A percentile compares a stretch with the other conserved stretches of the same genome.
phyloP scores from a whole-genome alignment of 2,888 invertebrate species.

The Trichopria drosophilae region DNA sequence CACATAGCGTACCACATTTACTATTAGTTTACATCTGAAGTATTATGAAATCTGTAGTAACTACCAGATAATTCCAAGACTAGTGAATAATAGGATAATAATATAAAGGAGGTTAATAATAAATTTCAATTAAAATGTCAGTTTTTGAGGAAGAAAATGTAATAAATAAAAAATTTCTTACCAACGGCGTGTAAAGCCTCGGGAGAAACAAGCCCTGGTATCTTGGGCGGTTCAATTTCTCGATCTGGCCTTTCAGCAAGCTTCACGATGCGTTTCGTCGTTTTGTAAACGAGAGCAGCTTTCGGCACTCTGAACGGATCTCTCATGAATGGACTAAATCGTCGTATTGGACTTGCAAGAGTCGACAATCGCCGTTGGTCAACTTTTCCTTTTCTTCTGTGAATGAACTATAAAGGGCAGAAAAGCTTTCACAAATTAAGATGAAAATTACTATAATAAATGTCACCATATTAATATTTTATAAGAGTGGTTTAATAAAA shows the following conservation, averaged over 20 bases:
- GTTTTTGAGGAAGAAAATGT: neutral
- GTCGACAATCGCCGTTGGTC: conserved; percentile 32
- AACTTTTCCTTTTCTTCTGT: neutral
- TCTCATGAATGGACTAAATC: conserved; percentile 16
- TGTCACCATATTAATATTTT: too few relatives aligned
- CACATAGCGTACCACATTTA: too few relatives aligned
- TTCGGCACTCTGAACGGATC: conserved; percentile 40
- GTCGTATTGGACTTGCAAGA: conserved; percentile 36
- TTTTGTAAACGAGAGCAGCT: conserved; percentile 41
- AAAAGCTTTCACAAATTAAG: neutral
- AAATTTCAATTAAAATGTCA: too few relatives aligned
- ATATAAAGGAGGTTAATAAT: too few relatives aligned
- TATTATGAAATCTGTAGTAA: too few relatives aligned
- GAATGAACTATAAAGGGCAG: neutral
- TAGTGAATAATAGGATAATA: too few relatives aligned
- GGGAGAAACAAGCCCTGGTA: conserved; percentile 39
- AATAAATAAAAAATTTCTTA: conserved; percentile 19
- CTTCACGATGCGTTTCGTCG: conserved; percentile 32
- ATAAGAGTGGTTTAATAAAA: too few relatives aligned
- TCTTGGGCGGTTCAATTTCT: conserved; percentile 7
- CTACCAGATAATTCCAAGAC: too few relatives aligned
- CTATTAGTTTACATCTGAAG: too few relatives aligned
- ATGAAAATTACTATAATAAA: too few relatives aligned
- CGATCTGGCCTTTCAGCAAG: conserved; percentile 32
- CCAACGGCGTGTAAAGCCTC: conserved; percentile 36